Evolutionary conservation across 2,888 invertebrate genomes (phyloP), one percentile per base, ranked within the genome.

Genomic region (Syrphus vitripennis): DNA sequence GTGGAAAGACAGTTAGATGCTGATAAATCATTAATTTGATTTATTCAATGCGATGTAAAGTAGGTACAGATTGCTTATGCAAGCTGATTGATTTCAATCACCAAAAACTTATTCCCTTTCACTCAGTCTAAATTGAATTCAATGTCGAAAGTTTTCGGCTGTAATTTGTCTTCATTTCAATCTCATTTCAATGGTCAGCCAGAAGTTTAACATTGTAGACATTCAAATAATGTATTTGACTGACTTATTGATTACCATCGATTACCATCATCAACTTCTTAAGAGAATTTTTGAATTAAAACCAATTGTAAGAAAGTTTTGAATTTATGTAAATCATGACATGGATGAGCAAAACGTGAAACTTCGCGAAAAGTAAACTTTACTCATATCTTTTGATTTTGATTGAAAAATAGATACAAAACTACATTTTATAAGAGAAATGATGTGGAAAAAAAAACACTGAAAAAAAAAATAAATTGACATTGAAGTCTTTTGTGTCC

Each of bases 271-370:
- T 79, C 71, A 71, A 63, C 31, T 71, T 45, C 55, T 78, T 24
- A 40, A 53, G 37, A 74, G 29, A 67, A 45, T 37, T 31, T 50
- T 31, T 50, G 57, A 80, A 71, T 65, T 65, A 59, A 72, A 74
- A 67, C 21, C 19, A 57, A 29, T 67, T 31, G 48, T 57, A 42
- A 21, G 10, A 48, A 79, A 67, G 31, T 55, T 71, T 72, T 37
- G 37, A 67, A 72, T 79, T 74, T 59, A n/a, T n/a, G n/a, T n/a
- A 74, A 80, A 67, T 61, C 67, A 59, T 67, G 59, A 74, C 57
- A 50, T 42, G 48, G 67, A 67, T 69, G 67, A 74, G 48, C 37
- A 71, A 70, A 72, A 37, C 37, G 29, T n/a, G n/a, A n/a, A 74
- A 24, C 37, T 40, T 63, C 26, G 42, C 42, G 45, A 29, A 65